Base-by-base conservation (phyloP, 2,113 vertebrate genomes). In the Eurystomus gularis region DNA sequence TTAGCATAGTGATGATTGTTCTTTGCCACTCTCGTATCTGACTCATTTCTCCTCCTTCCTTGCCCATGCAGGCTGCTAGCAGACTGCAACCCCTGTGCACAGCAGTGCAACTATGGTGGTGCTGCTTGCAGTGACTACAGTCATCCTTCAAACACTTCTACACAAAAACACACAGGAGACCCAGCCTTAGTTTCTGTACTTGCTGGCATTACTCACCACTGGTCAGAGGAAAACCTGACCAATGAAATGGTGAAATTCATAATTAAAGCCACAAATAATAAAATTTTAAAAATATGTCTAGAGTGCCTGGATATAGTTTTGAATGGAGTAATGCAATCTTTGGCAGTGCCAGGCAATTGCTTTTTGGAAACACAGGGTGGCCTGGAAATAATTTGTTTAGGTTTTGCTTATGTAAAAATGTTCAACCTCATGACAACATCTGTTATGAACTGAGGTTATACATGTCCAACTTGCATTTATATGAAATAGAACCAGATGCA, bases 401-500 rank as follows among this genome's bases (percentile, higher is more conserved):
- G 25, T 90, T 84, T 91, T 96, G 35, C 73, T 84, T 82, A 82
- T 86, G 88, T 90, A 83, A 95, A 94, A 94, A 70, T 70, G 3
- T 86, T 88, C 64, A 93, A 29, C 28, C 65, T 95, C 61, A 39
- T 57, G 68, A 86, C 93, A 86, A 72, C 81, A 92, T 96, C 90
- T 90, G 76, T 93, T 92, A 90, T 37, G 70, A 96, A 82, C 70
- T 37, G 65, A 93, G 80, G 85, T 62, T 42, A 7, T 70, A 49
- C 82, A 90, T 80, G 40, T 91, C 42, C 54, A 68, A 8, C 72
- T 81, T 91, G 35, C 65, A 75, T 86, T 92, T 77, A 18, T 54
- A 68, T 66, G 76, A 94, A 96, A 94, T 64, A 84, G 65, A 96
- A 92, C 40, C 86, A 96, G 91, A 93, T 93, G 94, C 90, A 93